Percentiles rank a stretch among this genome's conserved stretches.
Evolutionary conservation across 2,113 vertebrate species (phyloP).

Genomic region (Apodemus speciosus): DNA sequence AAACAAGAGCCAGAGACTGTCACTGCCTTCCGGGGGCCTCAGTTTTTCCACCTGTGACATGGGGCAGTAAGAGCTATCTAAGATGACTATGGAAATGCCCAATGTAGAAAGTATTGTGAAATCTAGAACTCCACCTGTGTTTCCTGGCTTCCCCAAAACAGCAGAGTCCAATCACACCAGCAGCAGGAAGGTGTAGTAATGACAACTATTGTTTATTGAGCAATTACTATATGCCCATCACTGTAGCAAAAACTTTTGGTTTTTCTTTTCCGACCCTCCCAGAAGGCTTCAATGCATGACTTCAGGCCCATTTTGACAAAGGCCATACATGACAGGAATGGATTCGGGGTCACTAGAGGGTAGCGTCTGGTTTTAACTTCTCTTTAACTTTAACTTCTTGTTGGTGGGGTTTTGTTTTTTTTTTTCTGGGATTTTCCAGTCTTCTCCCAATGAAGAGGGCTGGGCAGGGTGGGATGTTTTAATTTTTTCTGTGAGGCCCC

Average conservation of each 20-base stretch:
- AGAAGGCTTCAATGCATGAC: not conserved
- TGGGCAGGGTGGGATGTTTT: not conserved
- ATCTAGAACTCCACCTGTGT: not conserved
- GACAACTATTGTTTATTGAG: not conserved
- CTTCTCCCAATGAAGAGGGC: not conserved
- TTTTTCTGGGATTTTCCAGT: not conserved
- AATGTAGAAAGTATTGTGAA: not conserved
- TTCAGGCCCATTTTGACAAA: not conserved
- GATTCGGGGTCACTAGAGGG: not conserved
- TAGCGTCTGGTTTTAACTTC: not conserved
- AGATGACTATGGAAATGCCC: not conserved
- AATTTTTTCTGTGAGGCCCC: not conserved
- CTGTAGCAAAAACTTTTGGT: not conserved
- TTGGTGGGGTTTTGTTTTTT: not conserved
- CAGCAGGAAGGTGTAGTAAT: not conserved
- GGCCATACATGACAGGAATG: not conserved
- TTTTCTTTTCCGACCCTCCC: not conserved
- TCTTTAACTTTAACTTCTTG: no score
- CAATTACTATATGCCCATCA: rapidly evolving
- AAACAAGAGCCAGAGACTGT: not conserved
- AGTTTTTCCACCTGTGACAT: not conserved
- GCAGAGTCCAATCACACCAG: not conserved
- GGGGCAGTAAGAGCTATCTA: not conserved
- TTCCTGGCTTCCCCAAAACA: not conserved
- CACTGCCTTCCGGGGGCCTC: not conserved